Evolutionary conservation across 2,888 invertebrate genomes (phyloP).

Genomic region (Leptinotarsa tumamoca): DNA sequence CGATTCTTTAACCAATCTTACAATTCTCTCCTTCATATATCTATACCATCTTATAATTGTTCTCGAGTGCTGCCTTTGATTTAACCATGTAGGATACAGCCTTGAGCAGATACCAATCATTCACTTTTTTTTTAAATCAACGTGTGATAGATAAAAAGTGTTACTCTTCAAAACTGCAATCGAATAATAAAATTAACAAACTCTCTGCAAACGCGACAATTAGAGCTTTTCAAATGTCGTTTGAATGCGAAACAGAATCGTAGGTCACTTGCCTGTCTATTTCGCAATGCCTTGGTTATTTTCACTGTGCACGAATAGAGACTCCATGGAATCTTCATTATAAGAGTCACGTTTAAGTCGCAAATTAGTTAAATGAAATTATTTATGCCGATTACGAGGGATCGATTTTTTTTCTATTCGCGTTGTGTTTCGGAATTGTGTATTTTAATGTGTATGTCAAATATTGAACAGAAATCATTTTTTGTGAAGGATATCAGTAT

Average conservation of each 20-base stretch:
- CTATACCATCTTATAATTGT: too few relatives aligned
- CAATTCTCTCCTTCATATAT: too few relatives aligned
- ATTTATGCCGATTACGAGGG: conserved; percentile 9
- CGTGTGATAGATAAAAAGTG: not conserved
- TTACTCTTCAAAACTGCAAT: conserved; percentile 25
- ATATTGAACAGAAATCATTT: too few relatives aligned
- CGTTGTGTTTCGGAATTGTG: not conserved
- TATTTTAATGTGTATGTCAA: not conserved
- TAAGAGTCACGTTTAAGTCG: conserved; percentile 29
- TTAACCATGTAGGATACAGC: too few relatives aligned
- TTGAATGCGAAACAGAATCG: conserved; percentile 33
- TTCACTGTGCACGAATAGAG: conserved; percentile 36
- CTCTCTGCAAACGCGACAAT: conserved; percentile 6
- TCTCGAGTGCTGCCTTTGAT: too few relatives aligned
- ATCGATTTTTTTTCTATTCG: not conserved
- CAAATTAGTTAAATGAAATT: conserved; percentile 10
- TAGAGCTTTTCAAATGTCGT: conserved; percentile 29
- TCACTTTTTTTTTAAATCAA: too few relatives aligned
- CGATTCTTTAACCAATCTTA: too few relatives aligned
- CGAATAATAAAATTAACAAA: conserved; percentile 3
- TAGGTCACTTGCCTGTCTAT: conserved; percentile 38
- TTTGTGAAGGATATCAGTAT: too few relatives aligned
- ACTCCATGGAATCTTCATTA: conserved; percentile 24
- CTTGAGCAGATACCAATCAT: too few relatives aligned
- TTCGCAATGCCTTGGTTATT: conserved; percentile 45